phyloP scores from a whole-genome alignment of 2,888 invertebrate genomes.

The Agrotis ipsilon region DNA sequence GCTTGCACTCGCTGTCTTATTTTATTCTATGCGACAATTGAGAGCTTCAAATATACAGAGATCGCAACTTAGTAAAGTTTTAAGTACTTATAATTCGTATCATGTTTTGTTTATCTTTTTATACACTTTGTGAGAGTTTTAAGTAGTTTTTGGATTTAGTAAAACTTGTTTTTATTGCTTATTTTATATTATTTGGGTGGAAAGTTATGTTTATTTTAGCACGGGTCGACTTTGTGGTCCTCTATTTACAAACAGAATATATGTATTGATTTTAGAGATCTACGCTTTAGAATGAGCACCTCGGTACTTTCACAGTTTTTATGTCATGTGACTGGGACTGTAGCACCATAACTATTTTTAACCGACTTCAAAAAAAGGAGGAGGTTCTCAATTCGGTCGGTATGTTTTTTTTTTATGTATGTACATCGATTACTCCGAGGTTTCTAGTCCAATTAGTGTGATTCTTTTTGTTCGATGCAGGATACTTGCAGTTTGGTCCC shows the following conservation, averaged over 20 bases:
- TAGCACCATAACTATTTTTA: too few relatives aligned
- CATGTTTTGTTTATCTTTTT: conserved; percentile 22
- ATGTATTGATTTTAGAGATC: too few relatives aligned
- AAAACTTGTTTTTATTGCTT: background rate
- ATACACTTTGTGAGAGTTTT: conserved; percentile 4
- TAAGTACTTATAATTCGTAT: conserved; percentile 4
- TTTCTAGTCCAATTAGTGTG: too few relatives aligned
- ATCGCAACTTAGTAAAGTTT: conserved; percentile 28
- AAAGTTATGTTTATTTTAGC: conserved; percentile 1
- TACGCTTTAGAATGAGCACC: too few relatives aligned
- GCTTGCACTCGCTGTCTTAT: background rate
- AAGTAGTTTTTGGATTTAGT: conserved; percentile 8
- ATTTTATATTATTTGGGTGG: background rate
- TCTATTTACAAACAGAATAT: background rate
- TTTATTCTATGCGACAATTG: background rate
- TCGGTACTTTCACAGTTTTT: too few relatives aligned
- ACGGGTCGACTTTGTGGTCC: background rate
- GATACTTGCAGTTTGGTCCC: too few relatives aligned
- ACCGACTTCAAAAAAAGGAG: too few relatives aligned
- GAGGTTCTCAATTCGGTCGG: too few relatives aligned
- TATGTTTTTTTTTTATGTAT: too few relatives aligned
- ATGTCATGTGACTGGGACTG: too few relatives aligned
- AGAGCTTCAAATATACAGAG: conserved; percentile 2
- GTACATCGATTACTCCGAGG: too few relatives aligned
- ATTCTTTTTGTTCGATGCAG: too few relatives aligned